A percentile compares a stretch with the other conserved stretches of the same genome.
Evolutionary conservation across 2,797 vertebrate genomes (phyloP).

Genomic region (Hyperoplus immaculatus): DNA sequence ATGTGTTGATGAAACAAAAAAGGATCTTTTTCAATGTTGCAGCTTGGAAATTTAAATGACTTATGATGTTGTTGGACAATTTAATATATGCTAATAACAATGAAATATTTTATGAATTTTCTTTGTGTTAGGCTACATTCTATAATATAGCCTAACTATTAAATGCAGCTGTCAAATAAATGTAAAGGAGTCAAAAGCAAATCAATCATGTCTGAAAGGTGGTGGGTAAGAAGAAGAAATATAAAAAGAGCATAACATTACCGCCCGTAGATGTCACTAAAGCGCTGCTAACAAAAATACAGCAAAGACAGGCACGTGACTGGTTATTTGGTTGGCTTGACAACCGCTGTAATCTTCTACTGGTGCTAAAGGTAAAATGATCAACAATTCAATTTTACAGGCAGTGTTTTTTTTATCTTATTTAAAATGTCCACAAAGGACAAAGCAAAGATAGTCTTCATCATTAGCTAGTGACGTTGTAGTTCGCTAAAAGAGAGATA

Average conservation of each 20-base stretch:
- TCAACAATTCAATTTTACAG: neutral
- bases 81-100: neutral
- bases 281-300: neutral
- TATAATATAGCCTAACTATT: neutral
- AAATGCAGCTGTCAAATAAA: neutral
- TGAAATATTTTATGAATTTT: neutral
- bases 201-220: neutral
- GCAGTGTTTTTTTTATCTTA: rapidly evolving
- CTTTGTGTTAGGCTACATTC: neutral
- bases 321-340: constrained; percentile 70
- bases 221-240: neutral
- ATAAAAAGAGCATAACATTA: too few species aligned
- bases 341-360: constrained; percentile 65
- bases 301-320: constrained; percentile 56
- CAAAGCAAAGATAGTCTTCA: rapidly evolving
- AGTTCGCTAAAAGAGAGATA: neutral
- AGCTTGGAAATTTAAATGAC: neutral
- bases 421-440: neutral
- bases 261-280: constrained; percentile 50
- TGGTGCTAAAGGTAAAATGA: constrained; percentile 52
- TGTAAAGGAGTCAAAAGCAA: neutral
- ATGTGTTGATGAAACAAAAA: neutral
- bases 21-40: neutral
- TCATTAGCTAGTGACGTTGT: too few species aligned
- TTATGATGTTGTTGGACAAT: neutral